phyloP scores from a whole-genome alignment of 2,888 invertebrate genomes.

The Agrotis clavis region DNA sequence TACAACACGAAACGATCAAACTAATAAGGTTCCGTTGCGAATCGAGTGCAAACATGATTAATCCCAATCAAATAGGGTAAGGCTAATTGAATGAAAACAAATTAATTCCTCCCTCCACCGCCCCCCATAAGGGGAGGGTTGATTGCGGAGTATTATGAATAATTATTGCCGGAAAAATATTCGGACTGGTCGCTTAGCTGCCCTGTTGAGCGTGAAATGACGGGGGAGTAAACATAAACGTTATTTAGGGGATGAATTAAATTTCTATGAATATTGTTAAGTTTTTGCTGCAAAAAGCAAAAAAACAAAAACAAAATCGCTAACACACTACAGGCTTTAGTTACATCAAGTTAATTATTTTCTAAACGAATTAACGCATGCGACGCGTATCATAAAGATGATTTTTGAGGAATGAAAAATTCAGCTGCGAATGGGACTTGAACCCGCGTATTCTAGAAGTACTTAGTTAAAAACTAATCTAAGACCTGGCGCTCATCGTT shows the following conservation, averaged over 20 bases:
- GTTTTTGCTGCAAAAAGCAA: not conserved
- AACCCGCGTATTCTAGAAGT: too few species aligned
- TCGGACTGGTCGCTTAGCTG: slow-evolving; percentile 41
- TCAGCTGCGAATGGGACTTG: too few species aligned
- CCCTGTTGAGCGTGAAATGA: slow-evolving; percentile 22
- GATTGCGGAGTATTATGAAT: slow-evolving; percentile 53
- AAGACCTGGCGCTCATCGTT: too few species aligned
- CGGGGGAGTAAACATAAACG: not conserved
- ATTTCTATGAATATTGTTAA: not conserved
- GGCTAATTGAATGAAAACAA: slow-evolving; percentile 70
- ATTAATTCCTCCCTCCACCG: slow-evolving; percentile 49
- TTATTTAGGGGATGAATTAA: slow-evolving; percentile 19
- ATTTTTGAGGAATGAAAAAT: too few species aligned
- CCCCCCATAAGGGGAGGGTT: slow-evolving; percentile 9
- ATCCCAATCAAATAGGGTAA: slow-evolving; percentile 67
- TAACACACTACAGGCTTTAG: not conserved
- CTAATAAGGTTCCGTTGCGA: slow-evolving; percentile 60
- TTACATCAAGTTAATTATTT: not conserved
- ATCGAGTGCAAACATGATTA: slow-evolving; percentile 63
- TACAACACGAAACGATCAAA: slow-evolving; percentile 36
- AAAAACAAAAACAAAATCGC: not conserved
- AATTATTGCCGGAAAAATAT: slow-evolving; percentile 50
- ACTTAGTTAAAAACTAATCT: too few species aligned
- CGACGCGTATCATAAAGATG: too few species aligned
- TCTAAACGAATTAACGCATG: too few species aligned